phyloP scores from a whole-genome alignment of 2,797 vertebrate genomes.

The Clarias pachynema region DNA sequence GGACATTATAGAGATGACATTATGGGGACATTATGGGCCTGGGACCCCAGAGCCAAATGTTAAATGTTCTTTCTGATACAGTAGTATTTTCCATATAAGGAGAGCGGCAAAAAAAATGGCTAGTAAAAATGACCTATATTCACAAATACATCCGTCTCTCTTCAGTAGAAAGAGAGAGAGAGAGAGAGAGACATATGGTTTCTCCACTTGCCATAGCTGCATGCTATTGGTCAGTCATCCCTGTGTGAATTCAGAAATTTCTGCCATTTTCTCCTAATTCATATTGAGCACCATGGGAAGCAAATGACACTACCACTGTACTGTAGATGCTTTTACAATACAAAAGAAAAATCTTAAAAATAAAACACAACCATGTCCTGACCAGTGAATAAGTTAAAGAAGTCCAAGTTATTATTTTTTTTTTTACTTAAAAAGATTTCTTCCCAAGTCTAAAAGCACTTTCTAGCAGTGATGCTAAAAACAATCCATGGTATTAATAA shows the following conservation, averaged over 20 bases:
- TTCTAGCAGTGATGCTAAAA: conserved; percentile 36
- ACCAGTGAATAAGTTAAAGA: not conserved
- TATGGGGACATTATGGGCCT: conserved; percentile 41
- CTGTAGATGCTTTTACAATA: not conserved
- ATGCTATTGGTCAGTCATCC: conserved; percentile 6
- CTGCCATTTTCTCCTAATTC: not conserved
- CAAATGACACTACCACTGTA: not conserved
- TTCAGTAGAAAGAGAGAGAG: not conserved
- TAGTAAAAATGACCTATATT: conserved; percentile 53
- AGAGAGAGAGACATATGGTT: conserved; percentile 7
- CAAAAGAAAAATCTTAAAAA: not conserved
- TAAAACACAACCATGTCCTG: not conserved
- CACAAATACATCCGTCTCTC: conserved; percentile 39
- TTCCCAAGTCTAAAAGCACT: not conserved
- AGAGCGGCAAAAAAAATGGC: conserved; percentile 22
- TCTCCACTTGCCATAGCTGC: conserved; percentile 10
- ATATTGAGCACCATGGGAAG: not conserved
- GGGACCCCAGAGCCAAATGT: conserved; percentile 36
- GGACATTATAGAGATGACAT: conserved; percentile 48
- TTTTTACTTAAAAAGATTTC: not conserved
- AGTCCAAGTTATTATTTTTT: not conserved
- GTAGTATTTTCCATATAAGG: conserved; percentile 33
- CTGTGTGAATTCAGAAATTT: not conserved
- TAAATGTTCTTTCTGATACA: conserved; percentile 34
- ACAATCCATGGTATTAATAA: conserved; percentile 33